Evolutionary conservation across 2,113 vertebrate species (phyloP).

Genomic region (Gasterosteus nipponicus): DNA sequence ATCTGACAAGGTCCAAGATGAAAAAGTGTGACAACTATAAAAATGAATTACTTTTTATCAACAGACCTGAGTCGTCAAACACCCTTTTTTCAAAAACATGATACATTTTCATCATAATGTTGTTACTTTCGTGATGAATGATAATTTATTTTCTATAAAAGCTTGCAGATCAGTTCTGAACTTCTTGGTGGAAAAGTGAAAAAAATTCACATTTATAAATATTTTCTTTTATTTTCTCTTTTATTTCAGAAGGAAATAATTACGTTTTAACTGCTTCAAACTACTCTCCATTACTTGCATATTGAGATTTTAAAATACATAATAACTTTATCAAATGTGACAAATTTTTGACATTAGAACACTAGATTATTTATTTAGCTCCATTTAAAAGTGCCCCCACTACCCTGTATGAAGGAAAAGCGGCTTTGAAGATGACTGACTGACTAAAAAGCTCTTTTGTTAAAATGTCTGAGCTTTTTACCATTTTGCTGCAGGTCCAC

Average conservation of each 20-base stretch:
- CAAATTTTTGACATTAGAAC: not conserved
- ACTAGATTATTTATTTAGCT: not conserved
- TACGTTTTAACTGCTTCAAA: not conserved
- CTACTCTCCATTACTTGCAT: not conserved
- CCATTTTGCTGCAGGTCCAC: not conserved
- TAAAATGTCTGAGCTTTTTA: not conserved
- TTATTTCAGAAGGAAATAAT: not conserved
- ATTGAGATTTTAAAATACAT: not conserved
- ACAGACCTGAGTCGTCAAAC: too few relatives aligned
- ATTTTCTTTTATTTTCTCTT: not conserved
- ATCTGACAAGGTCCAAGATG: too few relatives aligned
- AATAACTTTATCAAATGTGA: not conserved
- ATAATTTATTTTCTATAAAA: not conserved
- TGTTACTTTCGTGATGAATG: too few relatives aligned
- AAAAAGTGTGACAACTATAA: too few relatives aligned
- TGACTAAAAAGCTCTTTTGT: not conserved
- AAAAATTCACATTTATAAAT: not conserved
- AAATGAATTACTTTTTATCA: too few relatives aligned
- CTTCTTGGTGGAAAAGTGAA: not conserved
- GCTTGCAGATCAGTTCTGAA: not conserved
- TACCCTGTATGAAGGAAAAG: too few relatives aligned
- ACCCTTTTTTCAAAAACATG: too few relatives aligned
- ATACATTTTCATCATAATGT: too few relatives aligned
- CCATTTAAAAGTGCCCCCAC: not conserved
- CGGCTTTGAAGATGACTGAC: too few relatives aligned